A percentile compares a stretch with the other conserved stretches of the same genome.
Conservation (phyloP, 2,797 vertebrate genomes). For the Glyptemys insculpta region DNA sequence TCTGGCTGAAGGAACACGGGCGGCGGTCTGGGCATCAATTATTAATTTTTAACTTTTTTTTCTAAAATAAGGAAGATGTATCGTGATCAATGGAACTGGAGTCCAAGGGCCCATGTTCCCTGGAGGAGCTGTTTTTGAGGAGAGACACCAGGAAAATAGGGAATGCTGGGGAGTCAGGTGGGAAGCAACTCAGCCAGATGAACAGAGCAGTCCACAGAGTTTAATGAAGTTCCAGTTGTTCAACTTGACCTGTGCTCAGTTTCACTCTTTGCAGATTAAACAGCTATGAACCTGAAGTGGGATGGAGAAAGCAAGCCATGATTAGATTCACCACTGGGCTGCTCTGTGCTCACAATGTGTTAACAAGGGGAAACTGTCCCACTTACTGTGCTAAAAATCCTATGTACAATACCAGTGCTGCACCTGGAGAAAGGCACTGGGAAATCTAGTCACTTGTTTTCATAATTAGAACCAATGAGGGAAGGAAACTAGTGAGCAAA, state of each 20-base stretch:
- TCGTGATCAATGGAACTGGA: too few species aligned
- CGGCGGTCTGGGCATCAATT: not conserved
- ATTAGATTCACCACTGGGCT: not conserved
- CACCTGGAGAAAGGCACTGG: not conserved
- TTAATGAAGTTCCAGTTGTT: too few species aligned
- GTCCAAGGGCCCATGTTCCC: too few species aligned
- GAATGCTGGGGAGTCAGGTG: too few species aligned
- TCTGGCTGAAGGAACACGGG: not conserved
- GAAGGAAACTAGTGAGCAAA: not conserved
- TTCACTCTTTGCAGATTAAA: too few species aligned
- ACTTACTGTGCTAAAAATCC: not conserved
- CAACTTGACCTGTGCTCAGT: too few species aligned
- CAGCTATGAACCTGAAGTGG: not conserved
- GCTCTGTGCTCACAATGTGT: accelerated
- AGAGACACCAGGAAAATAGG: too few species aligned
- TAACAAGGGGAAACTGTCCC: not conserved
- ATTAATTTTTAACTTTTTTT: too few species aligned
- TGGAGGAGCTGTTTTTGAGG: too few species aligned
- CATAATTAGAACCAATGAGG: not conserved
- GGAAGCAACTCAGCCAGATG: too few species aligned
- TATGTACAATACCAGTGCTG: not conserved
- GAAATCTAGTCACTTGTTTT: accelerated
- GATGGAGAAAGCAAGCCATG: not conserved
- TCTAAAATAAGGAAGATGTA: too few species aligned
- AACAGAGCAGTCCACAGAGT: too few species aligned